A percentile compares a stretch with the other conserved stretches of the same genome.
Conservation (phyloP, 2,888 invertebrate genomes). For the Petrolisthes cinctipes region DNA sequence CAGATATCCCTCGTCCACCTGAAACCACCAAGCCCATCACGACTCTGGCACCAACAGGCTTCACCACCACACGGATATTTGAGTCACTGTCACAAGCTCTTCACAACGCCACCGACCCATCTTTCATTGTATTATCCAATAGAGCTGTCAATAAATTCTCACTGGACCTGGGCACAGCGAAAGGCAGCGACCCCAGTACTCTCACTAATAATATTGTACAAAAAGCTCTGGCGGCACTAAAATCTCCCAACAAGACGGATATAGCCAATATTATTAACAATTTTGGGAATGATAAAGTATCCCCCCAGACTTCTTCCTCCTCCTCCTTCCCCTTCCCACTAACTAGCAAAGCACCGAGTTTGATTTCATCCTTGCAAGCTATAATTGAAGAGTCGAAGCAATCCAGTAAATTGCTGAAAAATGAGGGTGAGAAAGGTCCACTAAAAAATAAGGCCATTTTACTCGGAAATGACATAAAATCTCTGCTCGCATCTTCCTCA, state of each 20-base stretch:
- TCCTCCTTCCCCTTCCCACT: background rate
- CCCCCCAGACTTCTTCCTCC: background rate
- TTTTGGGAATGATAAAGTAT: background rate
- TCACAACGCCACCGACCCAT: background rate
- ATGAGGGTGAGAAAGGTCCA: background rate
- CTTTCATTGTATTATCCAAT: background rate
- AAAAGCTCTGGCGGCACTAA: slow-evolving; percentile 23
- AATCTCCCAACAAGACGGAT: slow-evolving; percentile 8
- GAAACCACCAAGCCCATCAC: background rate
- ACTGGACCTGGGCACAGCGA: background rate
- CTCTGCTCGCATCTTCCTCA: background rate
- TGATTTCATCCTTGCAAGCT: slow-evolving; percentile 3
- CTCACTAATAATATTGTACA: slow-evolving; percentile 11
- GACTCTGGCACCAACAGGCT: background rate
- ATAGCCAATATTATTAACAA: background rate
- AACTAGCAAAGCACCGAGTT: background rate
- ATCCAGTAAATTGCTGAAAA: background rate
- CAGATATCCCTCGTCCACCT: background rate
- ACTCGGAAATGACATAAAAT: background rate
- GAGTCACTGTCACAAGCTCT: slow-evolving; percentile 7
- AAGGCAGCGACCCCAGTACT: background rate
- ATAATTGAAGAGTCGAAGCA: background rate
- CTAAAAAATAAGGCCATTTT: background rate
- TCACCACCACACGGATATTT: background rate
- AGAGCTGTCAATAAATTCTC: background rate